Percentiles rank a stretch among this genome's conserved stretches.
phyloP scores from a whole-genome alignment of 2,888 invertebrate genomes.

The Parnassius orleans region DNA sequence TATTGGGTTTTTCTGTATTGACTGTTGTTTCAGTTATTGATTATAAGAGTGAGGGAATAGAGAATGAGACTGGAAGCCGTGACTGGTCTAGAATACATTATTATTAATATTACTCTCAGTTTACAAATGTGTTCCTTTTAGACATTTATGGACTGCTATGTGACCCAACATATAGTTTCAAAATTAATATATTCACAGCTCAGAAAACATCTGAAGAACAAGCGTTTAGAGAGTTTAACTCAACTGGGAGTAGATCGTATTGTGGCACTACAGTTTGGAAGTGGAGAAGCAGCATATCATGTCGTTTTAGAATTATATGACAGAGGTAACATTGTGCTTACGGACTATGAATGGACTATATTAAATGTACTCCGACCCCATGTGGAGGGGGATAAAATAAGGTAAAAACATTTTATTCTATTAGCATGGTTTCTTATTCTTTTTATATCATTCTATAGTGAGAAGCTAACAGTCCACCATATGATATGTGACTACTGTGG shows the following conservation, averaged over 20 bases:
- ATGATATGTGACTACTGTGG: too few relatives aligned
- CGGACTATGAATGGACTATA: slow-evolving; percentile 94
- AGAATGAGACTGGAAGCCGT: too few relatives aligned
- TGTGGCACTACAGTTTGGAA: slow-evolving; percentile 97
- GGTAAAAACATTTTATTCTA: slow-evolving; percentile 58
- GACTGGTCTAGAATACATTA: too few relatives aligned
- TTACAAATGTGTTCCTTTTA: too few relatives aligned
- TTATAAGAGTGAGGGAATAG: too few relatives aligned
- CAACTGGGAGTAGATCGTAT: slow-evolving; percentile 97
- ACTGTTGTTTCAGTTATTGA: too few relatives aligned
- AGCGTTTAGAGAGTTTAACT: slow-evolving; percentile 90
- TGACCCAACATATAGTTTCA: too few relatives aligned
- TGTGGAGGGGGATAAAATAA: slow-evolving; percentile 93
- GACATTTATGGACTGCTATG: too few relatives aligned
- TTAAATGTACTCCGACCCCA: slow-evolving; percentile 96
- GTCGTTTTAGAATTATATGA: slow-evolving; percentile 97
- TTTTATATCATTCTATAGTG: too few relatives aligned
- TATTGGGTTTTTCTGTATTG: too few relatives aligned
- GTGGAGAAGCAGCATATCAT: slow-evolving; percentile 95
- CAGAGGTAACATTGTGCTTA: slow-evolving; percentile 96
- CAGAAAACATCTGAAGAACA: slow-evolving; percentile 97
- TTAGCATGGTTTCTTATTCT: neutral
- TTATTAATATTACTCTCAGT: too few relatives aligned
- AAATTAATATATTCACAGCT: slow-evolving; percentile 78
- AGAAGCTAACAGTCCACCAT: too few relatives aligned